These are phyloP conservation scores for Mycalesis mineus DNA, from an alignment of 2,888 invertebrate genomes.

Conservation along the genomic window DNA sequence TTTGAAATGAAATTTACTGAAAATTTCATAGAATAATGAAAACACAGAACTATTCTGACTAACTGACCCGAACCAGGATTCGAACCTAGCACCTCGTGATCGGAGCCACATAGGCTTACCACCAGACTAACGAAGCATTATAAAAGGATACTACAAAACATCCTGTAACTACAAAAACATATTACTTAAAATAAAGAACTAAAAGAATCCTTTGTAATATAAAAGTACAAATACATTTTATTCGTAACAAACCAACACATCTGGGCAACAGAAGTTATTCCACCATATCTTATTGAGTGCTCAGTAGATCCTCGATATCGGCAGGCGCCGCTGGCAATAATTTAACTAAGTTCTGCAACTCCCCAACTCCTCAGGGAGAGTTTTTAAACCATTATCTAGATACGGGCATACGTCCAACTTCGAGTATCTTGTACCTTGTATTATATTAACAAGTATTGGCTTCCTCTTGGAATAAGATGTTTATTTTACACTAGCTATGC, in stretches of 20 bases:
- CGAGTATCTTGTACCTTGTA: conserved; percentile 18
- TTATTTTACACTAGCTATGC: no score
- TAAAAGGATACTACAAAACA: no score
- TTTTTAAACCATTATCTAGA: conserved; percentile 29
- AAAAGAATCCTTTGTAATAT: background rate
- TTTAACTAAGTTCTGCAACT: conserved; percentile 33
- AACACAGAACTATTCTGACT: no score
- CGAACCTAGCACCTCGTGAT: no score
- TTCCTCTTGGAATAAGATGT: conserved; percentile 12
- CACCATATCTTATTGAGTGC: conserved; percentile 16
- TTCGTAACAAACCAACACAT: background rate
- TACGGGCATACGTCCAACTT: conserved; percentile 23
- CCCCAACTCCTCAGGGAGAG: conserved; percentile 22
- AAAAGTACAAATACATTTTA: background rate
- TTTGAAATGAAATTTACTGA: no score
- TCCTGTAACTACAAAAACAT: no score
- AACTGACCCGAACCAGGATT: no score
- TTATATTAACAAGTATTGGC: conserved; percentile 14
- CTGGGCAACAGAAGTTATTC: background rate
- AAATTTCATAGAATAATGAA: no score
- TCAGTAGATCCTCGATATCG: conserved; percentile 32
- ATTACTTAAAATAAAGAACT: background rate
- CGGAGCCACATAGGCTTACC: no score
- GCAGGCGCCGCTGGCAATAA: conserved; percentile 30
- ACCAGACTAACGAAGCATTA: no score